phyloP scores from a whole-genome alignment of 2,113 vertebrate species.

The Dolichallabes microphthalmus region DNA sequence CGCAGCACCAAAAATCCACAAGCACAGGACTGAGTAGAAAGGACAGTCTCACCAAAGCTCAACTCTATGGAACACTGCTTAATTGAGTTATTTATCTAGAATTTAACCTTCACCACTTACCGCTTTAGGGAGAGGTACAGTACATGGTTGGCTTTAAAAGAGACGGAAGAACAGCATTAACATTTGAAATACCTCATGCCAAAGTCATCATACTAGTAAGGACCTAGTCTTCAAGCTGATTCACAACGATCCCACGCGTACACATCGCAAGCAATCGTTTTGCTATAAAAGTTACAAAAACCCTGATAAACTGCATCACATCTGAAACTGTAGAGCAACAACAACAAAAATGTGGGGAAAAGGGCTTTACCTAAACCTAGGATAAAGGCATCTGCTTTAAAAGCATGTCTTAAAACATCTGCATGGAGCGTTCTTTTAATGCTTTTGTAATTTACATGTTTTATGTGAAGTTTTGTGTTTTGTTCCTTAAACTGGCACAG shows the following conservation, averaged over 20 bases:
- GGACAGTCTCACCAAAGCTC: constrained; percentile 96
- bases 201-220: constrained; percentile 2
- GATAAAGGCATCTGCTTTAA: constrained; percentile 13
- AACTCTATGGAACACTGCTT: constrained; percentile 94
- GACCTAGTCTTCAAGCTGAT: not conserved
- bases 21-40: constrained; percentile 90
- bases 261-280: not conserved
- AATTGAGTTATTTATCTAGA: constrained; percentile 72
- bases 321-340: not conserved
- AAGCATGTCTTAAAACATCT: not conserved
- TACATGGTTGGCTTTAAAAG: not conserved
- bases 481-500: not conserved
- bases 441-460: not conserved
- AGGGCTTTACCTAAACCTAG: not conserved
- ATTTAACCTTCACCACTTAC: not conserved
- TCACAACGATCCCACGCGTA: not conserved
- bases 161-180: not conserved
- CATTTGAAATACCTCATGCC: constrained; percentile 14
- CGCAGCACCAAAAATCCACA: constrained; percentile 85
- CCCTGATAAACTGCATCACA: not conserved
- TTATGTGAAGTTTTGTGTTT: not conserved
- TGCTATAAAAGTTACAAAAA: not conserved
- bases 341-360: not conserved
- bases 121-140: not conserved
- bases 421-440: not conserved